Percentiles rank a stretch among this genome's conserved stretches.
phyloP scores from a whole-genome alignment of 2,888 invertebrate genomes.

The Disparrhopalites patrizii region DNA sequence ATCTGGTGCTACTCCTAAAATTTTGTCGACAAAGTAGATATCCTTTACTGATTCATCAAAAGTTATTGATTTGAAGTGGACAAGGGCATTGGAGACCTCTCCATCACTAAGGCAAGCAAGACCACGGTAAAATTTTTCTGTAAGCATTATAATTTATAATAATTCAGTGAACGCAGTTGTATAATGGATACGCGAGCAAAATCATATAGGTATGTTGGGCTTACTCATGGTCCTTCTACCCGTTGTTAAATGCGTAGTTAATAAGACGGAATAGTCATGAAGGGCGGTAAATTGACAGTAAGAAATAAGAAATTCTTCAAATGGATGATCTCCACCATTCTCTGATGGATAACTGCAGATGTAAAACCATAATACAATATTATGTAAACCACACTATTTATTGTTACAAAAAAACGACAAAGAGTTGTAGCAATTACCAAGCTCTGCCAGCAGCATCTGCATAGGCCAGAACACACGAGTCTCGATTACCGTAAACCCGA shows the following conservation, averaged over 20 bases:
- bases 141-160: slow-evolving; percentile 8
- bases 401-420: background rate
- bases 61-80: slow-evolving; percentile 37
- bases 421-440: slow-evolving; percentile 31
- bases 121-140: slow-evolving; percentile 42
- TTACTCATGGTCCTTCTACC: slow-evolving; percentile 37
- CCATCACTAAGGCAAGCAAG: slow-evolving; percentile 38
- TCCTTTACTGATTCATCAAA: slow-evolving; percentile 36
- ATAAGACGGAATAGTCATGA: slow-evolving; percentile 38
- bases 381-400: background rate
- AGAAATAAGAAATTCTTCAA: slow-evolving; percentile 46
- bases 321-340: slow-evolving; percentile 38
- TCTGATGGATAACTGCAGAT: slow-evolving; percentile 37
- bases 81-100: slow-evolving; percentile 34
- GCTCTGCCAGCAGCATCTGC: slow-evolving; percentile 44
- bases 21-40: slow-evolving; percentile 40
- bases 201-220: too few relatives aligned
- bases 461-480: slow-evolving; percentile 37
- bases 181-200: background rate
- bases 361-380: too few relatives aligned
- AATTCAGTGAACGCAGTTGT: background rate
- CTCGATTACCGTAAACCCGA: slow-evolving; percentile 33
- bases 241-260: slow-evolving; percentile 36
- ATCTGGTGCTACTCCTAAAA: slow-evolving; percentile 23
- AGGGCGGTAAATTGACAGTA: slow-evolving; percentile 43